Conservation (phyloP, 2,888 invertebrate species). For the Lutraria lutraria region DNA sequence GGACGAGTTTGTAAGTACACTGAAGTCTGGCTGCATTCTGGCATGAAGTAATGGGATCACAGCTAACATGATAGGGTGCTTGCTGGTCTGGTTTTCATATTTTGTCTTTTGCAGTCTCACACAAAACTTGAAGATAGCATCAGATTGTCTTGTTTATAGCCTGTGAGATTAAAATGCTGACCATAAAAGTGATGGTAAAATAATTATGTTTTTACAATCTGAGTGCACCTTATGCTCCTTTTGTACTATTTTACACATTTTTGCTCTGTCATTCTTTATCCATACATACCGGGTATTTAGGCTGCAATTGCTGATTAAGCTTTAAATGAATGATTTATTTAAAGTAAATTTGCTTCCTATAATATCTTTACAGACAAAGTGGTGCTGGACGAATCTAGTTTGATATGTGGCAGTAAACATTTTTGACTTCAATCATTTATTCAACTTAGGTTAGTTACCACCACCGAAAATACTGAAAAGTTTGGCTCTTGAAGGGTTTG, state of each 20-base stretch:
- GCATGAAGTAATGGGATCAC: slow-evolving; percentile 32
- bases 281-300: no score
- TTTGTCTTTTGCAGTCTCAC: background rate
- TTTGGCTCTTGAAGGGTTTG: no score
- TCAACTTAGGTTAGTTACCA: no score
- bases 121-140: background rate
- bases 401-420: no score
- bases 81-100: slow-evolving; percentile 10
- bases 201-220: background rate
- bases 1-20: slow-evolving; percentile 32
- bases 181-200: background rate
- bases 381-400: no score
- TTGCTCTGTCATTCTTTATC: no score
- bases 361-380: no score
- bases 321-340: no score
- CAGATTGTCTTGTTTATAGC: slow-evolving; percentile 7
- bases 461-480: no score
- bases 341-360: no score
- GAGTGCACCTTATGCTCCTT: background rate
- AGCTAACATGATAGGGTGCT: slow-evolving; percentile 7
- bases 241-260: background rate
- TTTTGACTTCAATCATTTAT: no score
- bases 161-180: slow-evolving; percentile 21
- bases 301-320: no score
- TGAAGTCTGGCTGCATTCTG: slow-evolving; percentile 36